Conservation (phyloP, 2,888 invertebrate species). For the Sicus ferrugineus region DNA sequence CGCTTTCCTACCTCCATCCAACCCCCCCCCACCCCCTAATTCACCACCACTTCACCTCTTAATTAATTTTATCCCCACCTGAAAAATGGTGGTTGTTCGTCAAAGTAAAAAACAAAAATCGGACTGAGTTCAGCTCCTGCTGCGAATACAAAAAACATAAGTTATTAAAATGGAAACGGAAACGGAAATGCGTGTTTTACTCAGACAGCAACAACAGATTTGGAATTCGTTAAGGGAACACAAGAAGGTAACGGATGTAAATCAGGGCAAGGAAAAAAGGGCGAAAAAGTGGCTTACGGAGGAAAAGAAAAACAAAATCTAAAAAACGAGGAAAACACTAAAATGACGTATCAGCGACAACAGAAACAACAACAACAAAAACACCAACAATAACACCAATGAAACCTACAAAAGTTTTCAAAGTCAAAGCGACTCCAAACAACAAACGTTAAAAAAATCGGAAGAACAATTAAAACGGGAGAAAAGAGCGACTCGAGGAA, state of each 20-base stretch:
- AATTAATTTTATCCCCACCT: too few relatives aligned
- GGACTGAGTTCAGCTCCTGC: not conserved
- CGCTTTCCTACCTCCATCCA: too few relatives aligned
- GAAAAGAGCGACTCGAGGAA: conserved; percentile 16
- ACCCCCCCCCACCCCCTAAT: too few relatives aligned
- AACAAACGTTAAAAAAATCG: conserved; percentile 31
- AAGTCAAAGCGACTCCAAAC: conserved; percentile 28
- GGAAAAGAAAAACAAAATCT: conserved; percentile 25
- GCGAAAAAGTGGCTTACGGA: conserved; percentile 7
- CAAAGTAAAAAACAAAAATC: not conserved
- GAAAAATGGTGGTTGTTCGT: too few relatives aligned
- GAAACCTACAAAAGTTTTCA: conserved; percentile 29
- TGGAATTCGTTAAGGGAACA: conserved; percentile 31
- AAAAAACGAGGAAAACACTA: conserved; percentile 24
- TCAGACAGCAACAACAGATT: conserved; percentile 42
- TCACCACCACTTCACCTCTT: too few relatives aligned
- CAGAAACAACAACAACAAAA: conserved; percentile 24
- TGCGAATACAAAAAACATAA: conserved; percentile 29
- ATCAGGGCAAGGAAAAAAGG: too few relatives aligned
- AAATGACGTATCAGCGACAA: conserved; percentile 15
- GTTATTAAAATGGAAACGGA: conserved; percentile 45
- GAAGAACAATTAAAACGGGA: conserved; percentile 37
- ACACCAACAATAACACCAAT: conserved; percentile 3
- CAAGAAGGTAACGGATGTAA: conserved; percentile 42
- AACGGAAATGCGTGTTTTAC: conserved; percentile 50